Evolutionary conservation across 2,888 invertebrate species (phyloP).

Genomic region (Charanyca ferruginea): DNA sequence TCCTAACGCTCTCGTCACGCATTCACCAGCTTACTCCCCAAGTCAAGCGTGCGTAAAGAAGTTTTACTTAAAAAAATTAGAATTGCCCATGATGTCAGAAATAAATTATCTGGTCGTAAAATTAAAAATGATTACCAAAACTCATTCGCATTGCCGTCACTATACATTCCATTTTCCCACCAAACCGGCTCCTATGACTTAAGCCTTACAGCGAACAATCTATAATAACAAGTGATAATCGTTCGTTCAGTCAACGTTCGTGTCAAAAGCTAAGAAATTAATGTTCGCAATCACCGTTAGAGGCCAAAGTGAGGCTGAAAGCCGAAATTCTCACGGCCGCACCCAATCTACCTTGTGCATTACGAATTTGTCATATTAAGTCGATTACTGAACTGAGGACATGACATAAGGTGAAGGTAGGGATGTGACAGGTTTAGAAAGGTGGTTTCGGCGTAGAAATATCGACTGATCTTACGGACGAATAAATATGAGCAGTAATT

Average conservation of each 20-base stretch:
- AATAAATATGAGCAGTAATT: slow-evolving; percentile 16
- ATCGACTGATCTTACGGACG: slow-evolving; percentile 16
- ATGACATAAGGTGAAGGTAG: slow-evolving; percentile 41
- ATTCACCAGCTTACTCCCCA: too few species aligned
- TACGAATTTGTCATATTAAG: slow-evolving; percentile 85
- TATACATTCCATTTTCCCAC: slow-evolving; percentile 34
- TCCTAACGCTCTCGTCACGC: too few species aligned
- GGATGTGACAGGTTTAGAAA: slow-evolving; percentile 41
- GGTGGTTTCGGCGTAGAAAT: slow-evolving; percentile 17
- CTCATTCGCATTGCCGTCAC: not conserved
- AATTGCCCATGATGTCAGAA: too few species aligned
- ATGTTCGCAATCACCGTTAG: slow-evolving; percentile 81
- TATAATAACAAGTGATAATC: slow-evolving; percentile 81
- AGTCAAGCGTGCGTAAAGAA: too few species aligned
- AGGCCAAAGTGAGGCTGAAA: slow-evolving; percentile 71
- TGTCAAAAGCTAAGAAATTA: slow-evolving; percentile 84
- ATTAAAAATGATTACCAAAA: not conserved
- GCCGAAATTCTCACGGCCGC: slow-evolving; percentile 83
- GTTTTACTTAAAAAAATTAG: too few species aligned
- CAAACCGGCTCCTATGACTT: slow-evolving; percentile 53
- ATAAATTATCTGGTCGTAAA: not conserved
- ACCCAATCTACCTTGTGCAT: slow-evolving; percentile 74
- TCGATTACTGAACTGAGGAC: slow-evolving; percentile 52
- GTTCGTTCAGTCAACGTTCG: slow-evolving; percentile 77
- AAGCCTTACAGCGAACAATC: slow-evolving; percentile 71